Percentiles rank a stretch among this genome's conserved stretches.
Conservation (phyloP, 2,797 vertebrate genomes). For the Alca torda region DNA sequence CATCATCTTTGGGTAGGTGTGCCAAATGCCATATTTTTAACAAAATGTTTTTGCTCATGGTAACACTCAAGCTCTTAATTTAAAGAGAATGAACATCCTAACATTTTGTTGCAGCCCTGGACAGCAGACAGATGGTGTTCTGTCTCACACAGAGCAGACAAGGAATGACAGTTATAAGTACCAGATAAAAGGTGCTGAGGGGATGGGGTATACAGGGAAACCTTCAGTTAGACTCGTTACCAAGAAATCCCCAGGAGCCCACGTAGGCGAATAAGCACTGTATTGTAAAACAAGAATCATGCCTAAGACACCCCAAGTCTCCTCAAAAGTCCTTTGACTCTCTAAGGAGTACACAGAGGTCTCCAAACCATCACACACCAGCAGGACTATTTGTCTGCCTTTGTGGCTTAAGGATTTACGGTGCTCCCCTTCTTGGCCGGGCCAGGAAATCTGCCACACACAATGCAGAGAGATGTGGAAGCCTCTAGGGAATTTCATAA, state of each 20-base stretch:
- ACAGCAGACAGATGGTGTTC: conserved; percentile 3
- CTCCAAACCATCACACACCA: background rate
- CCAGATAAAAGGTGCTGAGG: background rate
- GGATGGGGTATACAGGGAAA: background rate
- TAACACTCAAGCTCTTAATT: conserved; percentile 70
- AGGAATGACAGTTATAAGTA: background rate
- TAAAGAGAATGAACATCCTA: conserved; percentile 61
- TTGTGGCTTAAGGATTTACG: background rate
- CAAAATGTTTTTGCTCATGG: conserved; percentile 54
- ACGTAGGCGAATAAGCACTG: background rate
- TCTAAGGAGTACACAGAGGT: background rate
- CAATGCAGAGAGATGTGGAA: background rate
- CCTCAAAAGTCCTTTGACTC: background rate
- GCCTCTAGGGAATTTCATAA: background rate
- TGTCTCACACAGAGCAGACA: background rate
- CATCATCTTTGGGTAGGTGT: conserved; percentile 86
- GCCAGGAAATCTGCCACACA: background rate
- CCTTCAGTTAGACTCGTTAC: background rate
- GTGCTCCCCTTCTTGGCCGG: background rate
- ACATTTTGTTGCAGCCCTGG: conserved; percentile 24
- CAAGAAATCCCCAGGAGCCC: background rate
- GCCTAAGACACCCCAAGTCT: background rate
- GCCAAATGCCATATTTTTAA: conserved; percentile 48
- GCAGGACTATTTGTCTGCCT: background rate
- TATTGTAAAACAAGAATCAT: background rate